Percentiles rank a stretch among this genome's conserved stretches.
phyloP scores from a whole-genome alignment of 2,113 vertebrate species.

The Mionectes macconnelli region DNA sequence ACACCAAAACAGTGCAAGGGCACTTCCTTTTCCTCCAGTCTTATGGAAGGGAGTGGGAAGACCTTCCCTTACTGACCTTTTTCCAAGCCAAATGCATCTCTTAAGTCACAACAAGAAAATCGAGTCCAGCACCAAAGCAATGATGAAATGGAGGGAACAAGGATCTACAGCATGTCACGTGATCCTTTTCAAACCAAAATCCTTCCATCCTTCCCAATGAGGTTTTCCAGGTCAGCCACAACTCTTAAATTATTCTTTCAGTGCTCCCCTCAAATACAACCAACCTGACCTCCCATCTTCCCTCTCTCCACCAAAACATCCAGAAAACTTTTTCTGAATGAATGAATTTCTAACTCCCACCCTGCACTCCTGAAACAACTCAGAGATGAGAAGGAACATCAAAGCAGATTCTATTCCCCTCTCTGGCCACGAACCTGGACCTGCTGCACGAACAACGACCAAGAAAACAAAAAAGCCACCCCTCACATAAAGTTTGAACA shows the following conservation, averaged over 20 bases:
- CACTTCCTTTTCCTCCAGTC: neutral
- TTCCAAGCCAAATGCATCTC: neutral
- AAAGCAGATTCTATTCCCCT: neutral
- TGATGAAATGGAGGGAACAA: constrained; percentile 14
- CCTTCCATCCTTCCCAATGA: neutral
- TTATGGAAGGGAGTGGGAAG: neutral
- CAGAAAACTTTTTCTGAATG: neutral
- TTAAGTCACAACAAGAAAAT: neutral
- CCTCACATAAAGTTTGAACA: neutral
- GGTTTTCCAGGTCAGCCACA: neutral
- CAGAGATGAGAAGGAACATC: neutral
- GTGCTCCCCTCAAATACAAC: neutral
- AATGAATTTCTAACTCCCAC: neutral
- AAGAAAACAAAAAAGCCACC: neutral
- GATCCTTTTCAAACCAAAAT: constrained; percentile 58
- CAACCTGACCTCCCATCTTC: neutral
- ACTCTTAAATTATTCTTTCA: neutral
- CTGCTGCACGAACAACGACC: neutral
- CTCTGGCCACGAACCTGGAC: neutral
- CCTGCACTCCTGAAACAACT: neutral
- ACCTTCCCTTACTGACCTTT: neutral
- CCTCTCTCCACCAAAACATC: neutral
- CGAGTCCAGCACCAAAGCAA: neutral
- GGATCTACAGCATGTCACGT: constrained; percentile 25
- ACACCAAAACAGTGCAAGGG: neutral